Conservation (phyloP, 2,888 invertebrate species). For the Stramonita haemastoma region DNA sequence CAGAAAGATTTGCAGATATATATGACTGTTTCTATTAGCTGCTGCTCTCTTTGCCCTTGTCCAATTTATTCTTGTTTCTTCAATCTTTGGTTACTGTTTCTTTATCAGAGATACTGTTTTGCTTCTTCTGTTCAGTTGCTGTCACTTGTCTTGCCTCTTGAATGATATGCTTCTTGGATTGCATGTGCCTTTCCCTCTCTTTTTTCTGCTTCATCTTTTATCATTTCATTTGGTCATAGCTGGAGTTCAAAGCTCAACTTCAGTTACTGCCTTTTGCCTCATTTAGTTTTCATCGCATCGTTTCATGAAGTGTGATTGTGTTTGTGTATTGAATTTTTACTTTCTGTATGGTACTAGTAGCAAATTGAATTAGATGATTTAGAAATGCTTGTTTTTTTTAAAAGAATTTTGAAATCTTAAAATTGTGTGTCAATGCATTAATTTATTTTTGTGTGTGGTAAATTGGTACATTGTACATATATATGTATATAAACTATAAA, state of each 20-base stretch:
- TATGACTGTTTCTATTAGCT: neutral
- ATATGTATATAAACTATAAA: too few species aligned
- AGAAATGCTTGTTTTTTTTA: too few species aligned
- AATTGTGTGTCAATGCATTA: too few species aligned
- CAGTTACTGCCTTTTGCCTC: constrained; percentile 3
- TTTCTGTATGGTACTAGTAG: too few species aligned
- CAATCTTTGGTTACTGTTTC: neutral
- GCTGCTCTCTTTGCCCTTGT: neutral
- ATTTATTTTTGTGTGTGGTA: too few species aligned
- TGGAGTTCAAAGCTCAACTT: neutral
- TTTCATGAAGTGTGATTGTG: neutral
- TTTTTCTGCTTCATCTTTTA: neutral
- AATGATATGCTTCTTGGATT: neutral
- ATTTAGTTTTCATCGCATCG: constrained; percentile 26
- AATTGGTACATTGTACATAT: too few species aligned
- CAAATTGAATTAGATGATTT: too few species aligned
- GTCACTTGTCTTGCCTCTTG: neutral
- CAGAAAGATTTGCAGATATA: too few species aligned
- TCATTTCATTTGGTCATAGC: neutral
- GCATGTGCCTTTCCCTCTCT: neutral
- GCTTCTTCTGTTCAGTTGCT: neutral
- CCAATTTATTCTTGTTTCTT: neutral
- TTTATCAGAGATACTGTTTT: neutral
- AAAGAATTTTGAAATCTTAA: too few species aligned
- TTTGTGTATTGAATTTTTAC: neutral